Conservation (phyloP, 2,888 invertebrate species). For the Chrysolina oricalcia region DNA sequence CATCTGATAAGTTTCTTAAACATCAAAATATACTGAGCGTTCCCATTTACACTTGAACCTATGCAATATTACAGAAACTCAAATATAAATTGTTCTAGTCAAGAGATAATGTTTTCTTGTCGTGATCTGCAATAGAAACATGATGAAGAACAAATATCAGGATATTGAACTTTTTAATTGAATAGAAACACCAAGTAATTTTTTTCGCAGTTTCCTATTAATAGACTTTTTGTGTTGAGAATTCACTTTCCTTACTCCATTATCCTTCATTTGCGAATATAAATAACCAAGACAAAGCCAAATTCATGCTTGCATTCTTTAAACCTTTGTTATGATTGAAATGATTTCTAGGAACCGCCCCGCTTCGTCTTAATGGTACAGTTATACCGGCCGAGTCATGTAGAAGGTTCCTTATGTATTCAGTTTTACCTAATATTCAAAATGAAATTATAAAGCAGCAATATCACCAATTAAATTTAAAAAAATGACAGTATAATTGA, state of each 20-base stretch:
- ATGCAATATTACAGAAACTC: too few relatives aligned
- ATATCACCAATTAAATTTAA: not conserved
- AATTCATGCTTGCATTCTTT: constrained; percentile 43
- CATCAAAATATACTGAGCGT: too few relatives aligned
- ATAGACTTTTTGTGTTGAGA: too few relatives aligned
- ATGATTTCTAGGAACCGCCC: constrained; percentile 68
- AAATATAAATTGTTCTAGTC: too few relatives aligned
- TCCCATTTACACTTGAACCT: too few relatives aligned
- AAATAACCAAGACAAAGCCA: constrained; percentile 35
- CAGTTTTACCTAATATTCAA: constrained; percentile 67
- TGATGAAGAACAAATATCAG: not conserved
- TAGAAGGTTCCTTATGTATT: constrained; percentile 70
- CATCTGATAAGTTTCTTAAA: too few relatives aligned
- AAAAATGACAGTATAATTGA: not conserved
- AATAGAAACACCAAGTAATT: not conserved
- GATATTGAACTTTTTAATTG: not conserved
- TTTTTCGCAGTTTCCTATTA: too few relatives aligned
- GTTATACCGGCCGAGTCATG: constrained; percentile 71
- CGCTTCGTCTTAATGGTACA: constrained; percentile 67
- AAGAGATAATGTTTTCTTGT: too few relatives aligned
- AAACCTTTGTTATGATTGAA: constrained; percentile 69
- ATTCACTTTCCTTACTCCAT: not conserved
- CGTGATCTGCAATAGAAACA: not conserved
- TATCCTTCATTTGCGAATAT: constrained; percentile 8
- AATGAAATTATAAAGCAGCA: constrained; percentile 23